A percentile compares a stretch with the other conserved stretches of the same genome.
Evolutionary conservation across 2,888 invertebrate species (phyloP).

Genomic region (Meta bourneti): DNA sequence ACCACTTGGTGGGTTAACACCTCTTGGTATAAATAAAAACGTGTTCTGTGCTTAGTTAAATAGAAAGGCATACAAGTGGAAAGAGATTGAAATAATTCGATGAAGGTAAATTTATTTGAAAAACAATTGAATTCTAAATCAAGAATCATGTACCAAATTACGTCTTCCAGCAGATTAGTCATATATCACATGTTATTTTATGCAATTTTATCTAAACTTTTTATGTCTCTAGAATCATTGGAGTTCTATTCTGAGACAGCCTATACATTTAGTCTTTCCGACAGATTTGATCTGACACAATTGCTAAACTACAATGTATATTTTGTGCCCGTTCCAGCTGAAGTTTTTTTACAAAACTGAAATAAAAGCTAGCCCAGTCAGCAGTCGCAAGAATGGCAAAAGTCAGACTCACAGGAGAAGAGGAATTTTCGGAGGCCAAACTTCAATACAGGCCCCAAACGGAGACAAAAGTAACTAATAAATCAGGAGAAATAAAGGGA

Average conservation of each 20-base stretch:
- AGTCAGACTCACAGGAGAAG: not conserved
- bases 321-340: not conserved
- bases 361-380: not conserved
- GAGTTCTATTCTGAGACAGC: not conserved
- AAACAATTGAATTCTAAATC: no score
- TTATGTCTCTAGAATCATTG: not conserved
- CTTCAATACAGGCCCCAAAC: not conserved
- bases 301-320: not conserved
- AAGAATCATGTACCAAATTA: no score
- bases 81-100: no score
- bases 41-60: no score
- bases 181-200: no score
- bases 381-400: not conserved
- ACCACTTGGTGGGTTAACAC: no score
- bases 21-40: no score
- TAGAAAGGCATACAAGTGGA: no score
- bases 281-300: not conserved
- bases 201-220: not conserved
- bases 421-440: not conserved
- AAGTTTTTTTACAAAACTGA: not conserved
- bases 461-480: constrained; percentile 1
- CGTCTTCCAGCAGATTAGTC: no score
- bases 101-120: no score
- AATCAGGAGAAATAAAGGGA: not conserved
- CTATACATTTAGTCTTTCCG: not conserved